Conservation (phyloP, 2,888 invertebrate genomes). For the Rhopalosiphum nymphaeae region DNA sequence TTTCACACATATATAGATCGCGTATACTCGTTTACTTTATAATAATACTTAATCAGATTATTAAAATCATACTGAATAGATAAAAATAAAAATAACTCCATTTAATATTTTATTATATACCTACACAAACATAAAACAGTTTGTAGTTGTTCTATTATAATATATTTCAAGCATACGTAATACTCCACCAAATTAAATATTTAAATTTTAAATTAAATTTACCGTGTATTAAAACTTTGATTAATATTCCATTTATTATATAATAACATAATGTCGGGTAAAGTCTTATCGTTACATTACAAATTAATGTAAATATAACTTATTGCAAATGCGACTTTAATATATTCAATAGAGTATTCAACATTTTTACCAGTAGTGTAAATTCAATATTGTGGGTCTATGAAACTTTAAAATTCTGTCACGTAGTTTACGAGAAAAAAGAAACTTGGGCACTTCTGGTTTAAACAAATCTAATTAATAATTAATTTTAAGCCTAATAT, state of each 20-base stretch:
- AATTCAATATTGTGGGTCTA: too few species aligned
- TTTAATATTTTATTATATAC: neutral
- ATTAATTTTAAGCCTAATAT: neutral
- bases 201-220: neutral
- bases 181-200: neutral
- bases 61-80: neutral
- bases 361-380: too few species aligned
- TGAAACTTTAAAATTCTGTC: too few species aligned
- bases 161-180: neutral
- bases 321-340: neutral
- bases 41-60: neutral
- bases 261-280: neutral
- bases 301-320: neutral
- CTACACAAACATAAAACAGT: neutral
- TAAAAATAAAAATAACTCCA: neutral
- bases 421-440: too few species aligned
- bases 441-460: too few species aligned
- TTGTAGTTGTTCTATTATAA: neutral
- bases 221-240: neutral
- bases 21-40: neutral
- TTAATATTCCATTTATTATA: neutral
- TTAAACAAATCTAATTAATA: neutral
- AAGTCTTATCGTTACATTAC: neutral
- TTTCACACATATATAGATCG: neutral
- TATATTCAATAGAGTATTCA: neutral